phyloP scores from a whole-genome alignment of 2,113 vertebrate genomes.

The Ancistrus triradiatus region DNA sequence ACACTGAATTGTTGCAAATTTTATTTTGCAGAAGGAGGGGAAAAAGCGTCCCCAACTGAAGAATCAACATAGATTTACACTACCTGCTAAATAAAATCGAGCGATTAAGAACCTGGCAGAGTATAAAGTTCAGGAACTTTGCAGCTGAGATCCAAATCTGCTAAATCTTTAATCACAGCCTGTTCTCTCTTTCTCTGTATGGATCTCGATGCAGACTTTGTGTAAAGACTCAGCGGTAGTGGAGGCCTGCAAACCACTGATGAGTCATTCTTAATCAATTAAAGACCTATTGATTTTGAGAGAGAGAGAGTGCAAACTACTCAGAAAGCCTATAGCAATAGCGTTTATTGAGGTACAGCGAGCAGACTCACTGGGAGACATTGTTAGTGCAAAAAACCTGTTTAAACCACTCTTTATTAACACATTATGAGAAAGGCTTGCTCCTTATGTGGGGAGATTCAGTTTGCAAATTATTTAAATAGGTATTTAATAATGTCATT shows the following conservation, averaged over 20 bases:
- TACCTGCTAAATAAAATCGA: no score
- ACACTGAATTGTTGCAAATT: no score
- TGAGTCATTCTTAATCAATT: slow-evolving; percentile 55
- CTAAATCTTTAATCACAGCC: slow-evolving; percentile 24
- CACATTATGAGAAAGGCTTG: no score
- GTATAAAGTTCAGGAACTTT: no score
- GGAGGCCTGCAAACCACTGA: slow-evolving; percentile 20
- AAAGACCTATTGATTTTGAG: slow-evolving; percentile 56
- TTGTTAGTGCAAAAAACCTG: slow-evolving; percentile 24
- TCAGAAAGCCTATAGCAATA: slow-evolving; percentile 30
- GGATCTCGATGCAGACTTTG: slow-evolving; percentile 21
- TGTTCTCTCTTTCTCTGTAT: slow-evolving; percentile 11
- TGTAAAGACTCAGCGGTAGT: slow-evolving; percentile 16
- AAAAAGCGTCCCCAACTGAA: no score
- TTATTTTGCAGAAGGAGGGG: no score
- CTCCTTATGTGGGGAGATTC: no score
- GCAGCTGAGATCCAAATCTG: neutral
- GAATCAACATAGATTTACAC: no score
- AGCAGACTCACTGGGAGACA: slow-evolving; percentile 14
- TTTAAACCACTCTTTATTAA: slow-evolving; percentile 27
- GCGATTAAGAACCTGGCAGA: no score
- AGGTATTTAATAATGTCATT: no score
- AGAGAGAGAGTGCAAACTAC: slow-evolving; percentile 22
- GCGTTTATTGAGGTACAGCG: slow-evolving; percentile 35
- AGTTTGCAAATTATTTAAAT: no score